A percentile compares a stretch with the other conserved stretches of the same genome.
These are phyloP conservation scores for Pituophis catenifer DNA, from an alignment of 2,113 vertebrate genomes.

Conservation along the genomic window DNA sequence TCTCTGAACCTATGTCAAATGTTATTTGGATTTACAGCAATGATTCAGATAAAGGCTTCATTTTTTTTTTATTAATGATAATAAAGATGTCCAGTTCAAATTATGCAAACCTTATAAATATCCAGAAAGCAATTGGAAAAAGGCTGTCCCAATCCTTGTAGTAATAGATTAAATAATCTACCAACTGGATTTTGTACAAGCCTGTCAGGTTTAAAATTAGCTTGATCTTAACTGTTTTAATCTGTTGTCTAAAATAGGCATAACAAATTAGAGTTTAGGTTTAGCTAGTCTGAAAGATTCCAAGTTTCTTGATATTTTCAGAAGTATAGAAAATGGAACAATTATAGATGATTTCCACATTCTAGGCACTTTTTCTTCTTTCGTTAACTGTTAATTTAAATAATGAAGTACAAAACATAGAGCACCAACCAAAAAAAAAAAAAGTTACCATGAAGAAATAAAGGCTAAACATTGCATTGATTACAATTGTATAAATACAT, in stretches of 20 bases:
- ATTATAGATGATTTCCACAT: not conserved
- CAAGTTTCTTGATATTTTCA: not conserved
- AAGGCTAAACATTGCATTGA: not conserved
- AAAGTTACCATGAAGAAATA: not conserved
- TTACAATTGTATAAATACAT: not conserved
- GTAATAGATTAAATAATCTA: not conserved
- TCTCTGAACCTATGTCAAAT: not conserved
- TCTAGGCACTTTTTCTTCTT: not conserved
- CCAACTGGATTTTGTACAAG: not conserved
- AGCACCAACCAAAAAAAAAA: not conserved
- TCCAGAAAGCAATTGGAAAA: not conserved
- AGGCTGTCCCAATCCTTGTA: not conserved
- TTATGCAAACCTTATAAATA: not conserved
- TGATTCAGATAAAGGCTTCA: not conserved
- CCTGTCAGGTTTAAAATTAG: not conserved
- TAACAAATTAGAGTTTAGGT: not conserved
- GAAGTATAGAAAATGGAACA: not conserved
- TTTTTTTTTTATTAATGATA: not conserved
- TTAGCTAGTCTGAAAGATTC: not conserved
- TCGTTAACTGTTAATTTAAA: not conserved
- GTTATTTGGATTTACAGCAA: not conserved
- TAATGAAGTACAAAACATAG: not conserved
- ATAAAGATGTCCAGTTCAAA: not conserved
- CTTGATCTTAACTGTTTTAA: not conserved
- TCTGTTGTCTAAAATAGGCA: not conserved